Conservation (phyloP, 2,888 invertebrate genomes). For the Rutpela maculata region DNA sequence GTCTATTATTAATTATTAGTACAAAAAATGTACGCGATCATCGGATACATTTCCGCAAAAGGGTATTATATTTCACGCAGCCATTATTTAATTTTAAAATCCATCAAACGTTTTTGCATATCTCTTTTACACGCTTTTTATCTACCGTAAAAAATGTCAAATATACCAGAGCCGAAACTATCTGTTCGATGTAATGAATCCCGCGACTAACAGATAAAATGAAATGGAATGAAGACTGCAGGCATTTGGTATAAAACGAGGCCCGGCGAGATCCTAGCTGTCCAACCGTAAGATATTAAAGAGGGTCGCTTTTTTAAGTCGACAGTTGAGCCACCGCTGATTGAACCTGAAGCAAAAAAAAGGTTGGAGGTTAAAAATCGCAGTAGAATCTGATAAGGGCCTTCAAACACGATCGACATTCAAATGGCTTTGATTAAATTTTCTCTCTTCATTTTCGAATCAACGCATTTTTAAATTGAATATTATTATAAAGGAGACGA, state of each 20-base stretch:
- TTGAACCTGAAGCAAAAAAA: conserved; percentile 47
- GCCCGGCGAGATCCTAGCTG: conserved; percentile 46
- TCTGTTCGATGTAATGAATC: conserved; percentile 1
- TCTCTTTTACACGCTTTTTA: background rate
- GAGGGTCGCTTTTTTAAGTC: conserved; percentile 52
- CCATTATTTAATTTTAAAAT: conserved; percentile 4
- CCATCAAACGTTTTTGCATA: conserved; percentile 3
- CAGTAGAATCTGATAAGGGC: conserved; percentile 50
- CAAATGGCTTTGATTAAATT: conserved; percentile 43
- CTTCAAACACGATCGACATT: conserved; percentile 43
- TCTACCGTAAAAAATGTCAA: background rate
- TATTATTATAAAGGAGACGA: conserved; percentile 18
- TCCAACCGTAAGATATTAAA: conserved; percentile 58
- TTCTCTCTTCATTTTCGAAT: conserved; percentile 27
- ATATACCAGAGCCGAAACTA: background rate
- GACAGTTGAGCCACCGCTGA: conserved; percentile 46
- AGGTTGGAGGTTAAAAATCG: conserved; percentile 51
- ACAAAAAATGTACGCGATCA: background rate
- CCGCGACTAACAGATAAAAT: conserved; percentile 30
- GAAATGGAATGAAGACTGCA: conserved; percentile 36
- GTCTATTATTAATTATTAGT: too few relatives aligned
- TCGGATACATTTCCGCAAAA: background rate
- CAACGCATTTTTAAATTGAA: conserved; percentile 14
- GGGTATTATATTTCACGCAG: background rate
- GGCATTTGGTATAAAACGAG: conserved; percentile 26